Conservation (phyloP, 23 tunicate genomes). For the Clavelina lepadiformis region DNA sequence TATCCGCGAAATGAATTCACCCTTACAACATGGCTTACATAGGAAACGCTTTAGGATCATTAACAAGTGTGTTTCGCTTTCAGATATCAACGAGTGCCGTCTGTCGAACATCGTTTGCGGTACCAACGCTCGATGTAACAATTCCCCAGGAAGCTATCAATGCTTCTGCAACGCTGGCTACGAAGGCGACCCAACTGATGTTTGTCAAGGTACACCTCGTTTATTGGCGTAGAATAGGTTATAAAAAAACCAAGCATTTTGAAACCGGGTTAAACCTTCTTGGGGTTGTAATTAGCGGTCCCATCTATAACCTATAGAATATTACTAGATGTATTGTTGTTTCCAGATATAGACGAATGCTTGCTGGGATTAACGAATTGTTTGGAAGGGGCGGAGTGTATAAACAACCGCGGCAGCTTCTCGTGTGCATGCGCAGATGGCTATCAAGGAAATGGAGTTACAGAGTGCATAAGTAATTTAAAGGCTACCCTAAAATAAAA, state of each 20-base stretch:
- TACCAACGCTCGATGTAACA: slow-evolving; percentile 24
- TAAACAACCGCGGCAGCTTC: slow-evolving; percentile 49
- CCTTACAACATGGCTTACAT: too few species aligned
- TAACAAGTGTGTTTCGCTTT: too few species aligned
- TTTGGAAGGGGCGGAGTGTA: slow-evolving; percentile 22
- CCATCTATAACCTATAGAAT: too few species aligned
- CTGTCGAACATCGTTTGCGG: not conserved
- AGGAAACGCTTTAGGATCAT: too few species aligned
- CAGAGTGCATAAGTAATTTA: not conserved
- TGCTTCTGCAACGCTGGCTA: slow-evolving; percentile 32
- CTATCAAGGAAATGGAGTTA: slow-evolving; percentile 29
- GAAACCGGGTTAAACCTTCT: too few species aligned
- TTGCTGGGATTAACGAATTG: slow-evolving; percentile 4
- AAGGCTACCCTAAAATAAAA: too few species aligned
- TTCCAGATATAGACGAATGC: slow-evolving; percentile 56
- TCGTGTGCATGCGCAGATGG: slow-evolving; percentile 36
- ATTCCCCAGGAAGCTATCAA: slow-evolving; percentile 23
- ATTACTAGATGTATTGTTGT: too few species aligned
- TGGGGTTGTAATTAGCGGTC: too few species aligned
- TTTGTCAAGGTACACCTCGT: slow-evolving; percentile 50
- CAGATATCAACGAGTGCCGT: slow-evolving; percentile 34
- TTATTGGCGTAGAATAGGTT: too few species aligned
- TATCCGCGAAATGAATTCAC: too few species aligned
- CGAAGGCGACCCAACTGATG: slow-evolving; percentile 7
- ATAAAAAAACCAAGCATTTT: too few species aligned